Evolutionary conservation across 1,140 invertebrate genomes (phyloP), one percentile per base, ranked within the genome.

Genomic region (Euwallacea similis): DNA sequence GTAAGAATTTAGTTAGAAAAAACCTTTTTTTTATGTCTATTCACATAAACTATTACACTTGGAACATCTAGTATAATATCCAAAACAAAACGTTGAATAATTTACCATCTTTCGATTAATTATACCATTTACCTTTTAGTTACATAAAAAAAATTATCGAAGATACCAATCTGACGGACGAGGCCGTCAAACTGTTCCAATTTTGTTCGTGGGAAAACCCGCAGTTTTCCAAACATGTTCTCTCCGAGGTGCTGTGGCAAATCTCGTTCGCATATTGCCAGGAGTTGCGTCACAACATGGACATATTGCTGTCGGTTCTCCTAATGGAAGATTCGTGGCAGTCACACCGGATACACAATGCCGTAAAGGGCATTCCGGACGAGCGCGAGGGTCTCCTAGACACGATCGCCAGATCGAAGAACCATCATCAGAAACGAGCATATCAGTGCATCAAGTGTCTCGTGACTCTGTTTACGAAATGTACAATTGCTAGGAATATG

Each of bases 181-280:
- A 98, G 66, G 93, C 93, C 0, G 86, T 95, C 1, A 92, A 94
- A 82, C 83, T 98, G 56, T 81, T 95, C 3, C 93, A 97, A 83
- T 98, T 94, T 82, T 92, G 95, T 79, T 95, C 92, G 76, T 98
- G 96, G 96, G 96, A 98, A 82, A 97, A 98, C 86, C 93, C 94
- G 13, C 89, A 92, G 71, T 95, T 98, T 81, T 97, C 95, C 9
- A 89, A 92, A 58, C 88, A 88, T 11, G 93, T 96, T 41, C 86
- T 98, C 7, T 90, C 90, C 53, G 96, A 98, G 85, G 82, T 98
- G 21, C 83, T 98, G 13, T 97, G 94, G 93, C 93, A 95, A 79
- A 93, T 98, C 79, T 93, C 94, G 0, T 98, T 94, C 81, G 93
- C 95, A 1, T 98, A 96, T 82, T 95, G 94, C 46, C 95, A 98